Conservation (phyloP, 2,888 invertebrate species). For the Mythimna pallens region DNA sequence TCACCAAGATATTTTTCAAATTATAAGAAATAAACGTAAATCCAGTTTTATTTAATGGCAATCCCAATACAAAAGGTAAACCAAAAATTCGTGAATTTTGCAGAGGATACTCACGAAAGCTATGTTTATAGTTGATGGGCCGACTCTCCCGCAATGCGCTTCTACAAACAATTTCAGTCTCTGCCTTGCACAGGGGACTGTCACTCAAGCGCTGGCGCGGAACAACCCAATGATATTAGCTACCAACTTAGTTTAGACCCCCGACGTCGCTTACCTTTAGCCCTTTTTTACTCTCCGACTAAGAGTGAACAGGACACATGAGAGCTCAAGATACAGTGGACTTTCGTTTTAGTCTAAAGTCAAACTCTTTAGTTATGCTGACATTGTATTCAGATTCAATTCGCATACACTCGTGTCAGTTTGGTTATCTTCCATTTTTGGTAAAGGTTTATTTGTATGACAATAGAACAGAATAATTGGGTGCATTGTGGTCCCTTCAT, state of each 20-base stretch:
- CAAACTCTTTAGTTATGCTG: conserved; percentile 84
- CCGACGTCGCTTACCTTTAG: conserved; percentile 64
- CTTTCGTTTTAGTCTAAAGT: conserved; percentile 76
- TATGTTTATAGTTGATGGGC: conserved; percentile 69
- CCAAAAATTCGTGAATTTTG: conserved; percentile 44
- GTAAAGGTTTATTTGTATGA: conserved; percentile 60
- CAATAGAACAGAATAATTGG: conserved; percentile 61
- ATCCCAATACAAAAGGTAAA: conserved; percentile 19
- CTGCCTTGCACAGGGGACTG: conserved; percentile 85
- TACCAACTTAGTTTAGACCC: conserved; percentile 77
- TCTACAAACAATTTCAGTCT: conserved; percentile 80
- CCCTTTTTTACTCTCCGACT: conserved; percentile 61
- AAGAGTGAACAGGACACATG: conserved; percentile 56
- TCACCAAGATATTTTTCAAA: neutral
- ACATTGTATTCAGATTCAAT: conserved; percentile 84
- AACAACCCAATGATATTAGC: conserved; percentile 84
- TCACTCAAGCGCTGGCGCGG: conserved; percentile 85
- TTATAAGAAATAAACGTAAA: neutral
- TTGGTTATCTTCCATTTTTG: conserved; percentile 75
- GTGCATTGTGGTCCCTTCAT: conserved; percentile 53
- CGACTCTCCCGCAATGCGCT: conserved; percentile 77
- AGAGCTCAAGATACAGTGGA: conserved; percentile 70
- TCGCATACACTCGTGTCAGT: conserved; percentile 76
- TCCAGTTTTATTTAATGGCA: neutral
- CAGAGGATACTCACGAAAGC: conserved; percentile 44